phyloP scores from a whole-genome alignment of 1,140 invertebrate genomes.

The Rhynchophorus ferrugineus region DNA sequence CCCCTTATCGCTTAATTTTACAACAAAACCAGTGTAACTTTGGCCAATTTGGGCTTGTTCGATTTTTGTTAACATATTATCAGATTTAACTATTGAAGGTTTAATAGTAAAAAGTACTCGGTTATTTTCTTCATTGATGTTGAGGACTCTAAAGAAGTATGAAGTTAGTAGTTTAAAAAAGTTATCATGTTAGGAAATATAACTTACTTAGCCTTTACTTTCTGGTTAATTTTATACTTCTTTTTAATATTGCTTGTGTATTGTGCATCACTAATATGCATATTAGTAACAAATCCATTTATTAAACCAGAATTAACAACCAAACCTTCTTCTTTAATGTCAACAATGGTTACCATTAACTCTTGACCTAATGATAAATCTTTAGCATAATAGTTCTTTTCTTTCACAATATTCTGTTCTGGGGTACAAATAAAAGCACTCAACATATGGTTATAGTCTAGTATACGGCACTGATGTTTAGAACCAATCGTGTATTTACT shows the following conservation, averaged over 20 bases:
- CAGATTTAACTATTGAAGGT: slow-evolving; percentile 46
- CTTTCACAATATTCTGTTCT: slow-evolving; percentile 46
- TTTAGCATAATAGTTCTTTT: slow-evolving; percentile 43
- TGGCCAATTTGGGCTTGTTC: slow-evolving; percentile 44
- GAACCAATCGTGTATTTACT: slow-evolving; percentile 45
- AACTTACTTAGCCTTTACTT: slow-evolving; percentile 40
- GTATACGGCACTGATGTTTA: slow-evolving; percentile 49
- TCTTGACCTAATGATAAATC: slow-evolving; percentile 48
- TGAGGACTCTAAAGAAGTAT: slow-evolving; percentile 23
- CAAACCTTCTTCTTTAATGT: slow-evolving; percentile 37
- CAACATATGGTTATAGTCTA: slow-evolving; percentile 51
- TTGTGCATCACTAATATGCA: slow-evolving; percentile 33
- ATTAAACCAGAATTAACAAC: slow-evolving; percentile 38
- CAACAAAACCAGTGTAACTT: slow-evolving; percentile 50
- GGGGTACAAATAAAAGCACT: slow-evolving; percentile 51
- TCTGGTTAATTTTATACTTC: slow-evolving; percentile 43
- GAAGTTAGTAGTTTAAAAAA: slow-evolving; percentile 1
- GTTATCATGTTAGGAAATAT: not conserved
- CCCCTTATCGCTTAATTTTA: slow-evolving; percentile 42
- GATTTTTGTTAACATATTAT: slow-evolving; percentile 44
- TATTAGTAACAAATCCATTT: slow-evolving; percentile 38
- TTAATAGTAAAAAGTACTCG: slow-evolving; percentile 48
- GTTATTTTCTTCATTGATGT: slow-evolving; percentile 12
- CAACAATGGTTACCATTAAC: slow-evolving; percentile 43
- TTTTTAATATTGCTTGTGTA: slow-evolving; percentile 31